Evolutionary conservation across 2,888 invertebrate genomes (phyloP).

Genomic region (Polydrusus cervinus): DNA sequence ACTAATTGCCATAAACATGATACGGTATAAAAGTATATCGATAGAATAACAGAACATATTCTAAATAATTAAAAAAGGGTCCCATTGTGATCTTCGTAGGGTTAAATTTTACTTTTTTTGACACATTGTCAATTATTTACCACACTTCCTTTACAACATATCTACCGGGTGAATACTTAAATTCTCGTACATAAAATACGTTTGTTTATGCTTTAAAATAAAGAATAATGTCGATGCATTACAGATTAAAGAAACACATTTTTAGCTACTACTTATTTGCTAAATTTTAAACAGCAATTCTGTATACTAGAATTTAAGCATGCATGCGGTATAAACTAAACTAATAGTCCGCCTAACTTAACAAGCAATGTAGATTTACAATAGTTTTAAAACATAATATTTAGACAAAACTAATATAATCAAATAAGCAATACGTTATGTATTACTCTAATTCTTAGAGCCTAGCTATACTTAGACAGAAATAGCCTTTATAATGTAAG

Average conservation of each 20-base stretch:
- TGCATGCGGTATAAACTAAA: neutral
- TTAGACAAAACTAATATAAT: conserved; percentile 43
- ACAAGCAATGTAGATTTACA: conserved; percentile 44
- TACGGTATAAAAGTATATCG: too few species aligned
- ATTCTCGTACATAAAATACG: too few species aligned
- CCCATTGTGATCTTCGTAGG: too few species aligned
- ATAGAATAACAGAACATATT: too few species aligned
- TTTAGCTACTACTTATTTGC: too few species aligned
- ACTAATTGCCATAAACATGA: neutral
- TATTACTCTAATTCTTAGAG: conserved; percentile 31
- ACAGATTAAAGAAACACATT: too few species aligned
- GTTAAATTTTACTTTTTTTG: too few species aligned
- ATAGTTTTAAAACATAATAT: conserved; percentile 32
- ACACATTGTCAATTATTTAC: conserved; percentile 42
- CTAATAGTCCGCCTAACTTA: conserved; percentile 39
- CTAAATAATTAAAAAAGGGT: too few species aligned
- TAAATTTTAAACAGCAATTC: too few species aligned
- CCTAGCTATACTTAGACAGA: conserved; percentile 41
- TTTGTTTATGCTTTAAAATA: too few species aligned
- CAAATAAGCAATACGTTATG: conserved; percentile 52
- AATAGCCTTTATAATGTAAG: conserved; percentile 45
- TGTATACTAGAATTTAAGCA: too few species aligned
- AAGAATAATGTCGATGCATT: too few species aligned
- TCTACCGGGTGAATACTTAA: neutral
- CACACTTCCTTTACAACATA: conserved; percentile 31